These are phyloP conservation scores for Protophormia terraenovae DNA, from an alignment of 2,888 invertebrate species.

Conservation along the genomic window DNA sequence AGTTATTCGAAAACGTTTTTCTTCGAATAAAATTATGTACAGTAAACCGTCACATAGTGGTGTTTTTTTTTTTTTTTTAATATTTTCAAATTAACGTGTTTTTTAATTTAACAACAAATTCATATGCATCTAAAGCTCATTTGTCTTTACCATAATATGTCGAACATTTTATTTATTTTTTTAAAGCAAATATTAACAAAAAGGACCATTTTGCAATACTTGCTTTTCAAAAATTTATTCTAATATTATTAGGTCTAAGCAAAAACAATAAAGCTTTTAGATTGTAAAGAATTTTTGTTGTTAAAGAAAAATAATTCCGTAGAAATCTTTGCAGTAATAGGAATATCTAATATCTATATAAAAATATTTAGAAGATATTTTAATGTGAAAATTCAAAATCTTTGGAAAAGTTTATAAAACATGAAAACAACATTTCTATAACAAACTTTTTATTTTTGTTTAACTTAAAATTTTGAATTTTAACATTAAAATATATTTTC, in stretches of 20 bases:
- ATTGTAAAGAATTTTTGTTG: slow-evolving; percentile 12
- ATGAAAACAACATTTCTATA: background rate
- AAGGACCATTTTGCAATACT: slow-evolving; percentile 48
- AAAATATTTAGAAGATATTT: background rate
- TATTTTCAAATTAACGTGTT: background rate
- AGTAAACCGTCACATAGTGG: background rate
- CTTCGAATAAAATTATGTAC: too few relatives aligned
- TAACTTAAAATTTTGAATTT: background rate
- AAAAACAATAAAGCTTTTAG: background rate
- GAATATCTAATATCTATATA: background rate
- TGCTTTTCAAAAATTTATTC: slow-evolving; percentile 3
- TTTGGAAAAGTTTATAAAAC: background rate
- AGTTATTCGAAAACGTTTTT: too few relatives aligned
- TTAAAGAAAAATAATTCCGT: background rate
- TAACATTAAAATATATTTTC: background rate
- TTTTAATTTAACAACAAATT: slow-evolving; percentile 23
- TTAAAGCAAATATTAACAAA: slow-evolving; percentile 37
- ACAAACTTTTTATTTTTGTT: too few relatives aligned
- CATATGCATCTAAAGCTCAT: background rate
- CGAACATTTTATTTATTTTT: background rate
- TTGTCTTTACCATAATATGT: background rate
- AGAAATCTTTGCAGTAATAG: slow-evolving; percentile 32
- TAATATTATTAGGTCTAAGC: background rate
- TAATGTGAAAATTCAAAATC: background rate
- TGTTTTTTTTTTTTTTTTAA: background rate